Evolutionary conservation across 2,113 vertebrate species (phyloP).

Genomic region (Todiramphus saurophagus): DNA sequence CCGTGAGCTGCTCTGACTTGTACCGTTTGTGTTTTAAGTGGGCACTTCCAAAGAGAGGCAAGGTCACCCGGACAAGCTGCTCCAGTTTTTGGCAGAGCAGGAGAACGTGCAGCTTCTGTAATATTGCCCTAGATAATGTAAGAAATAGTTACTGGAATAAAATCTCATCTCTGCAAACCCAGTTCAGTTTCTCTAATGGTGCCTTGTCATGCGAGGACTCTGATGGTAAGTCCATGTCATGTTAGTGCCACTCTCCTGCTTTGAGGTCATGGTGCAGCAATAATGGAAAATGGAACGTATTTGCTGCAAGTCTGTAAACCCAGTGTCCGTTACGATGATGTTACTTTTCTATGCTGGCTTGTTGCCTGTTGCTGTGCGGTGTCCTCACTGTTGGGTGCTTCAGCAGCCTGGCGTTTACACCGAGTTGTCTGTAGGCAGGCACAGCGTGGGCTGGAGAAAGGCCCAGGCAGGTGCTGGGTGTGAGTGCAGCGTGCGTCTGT

Average conservation of each 20-base stretch:
- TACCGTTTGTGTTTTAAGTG: not conserved
- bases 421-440: fast-evolving
- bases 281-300: not conserved
- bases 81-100: not conserved
- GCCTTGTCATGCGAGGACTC: not conserved
- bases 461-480: not conserved
- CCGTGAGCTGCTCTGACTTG: not conserved
- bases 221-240: fast-evolving
- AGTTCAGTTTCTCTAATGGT: not conserved
- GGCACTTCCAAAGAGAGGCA: fast-evolving
- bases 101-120: not conserved
- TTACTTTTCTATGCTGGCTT: not conserved
- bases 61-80: not conserved
- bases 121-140: no score
- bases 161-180: not conserved
- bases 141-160: not conserved
- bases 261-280: not conserved
- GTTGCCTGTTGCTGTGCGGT: not conserved
- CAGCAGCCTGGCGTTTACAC: not conserved
- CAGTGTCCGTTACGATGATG: no score
- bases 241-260: not conserved
- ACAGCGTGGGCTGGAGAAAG: not conserved
- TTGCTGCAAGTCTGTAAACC: no score
- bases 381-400: no score
- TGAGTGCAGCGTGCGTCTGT: not conserved